Percentiles rank a stretch among this genome's conserved stretches.
Evolutionary conservation across 2,797 vertebrate genomes (phyloP).

Genomic region (Coccyzus lansbergi): DNA sequence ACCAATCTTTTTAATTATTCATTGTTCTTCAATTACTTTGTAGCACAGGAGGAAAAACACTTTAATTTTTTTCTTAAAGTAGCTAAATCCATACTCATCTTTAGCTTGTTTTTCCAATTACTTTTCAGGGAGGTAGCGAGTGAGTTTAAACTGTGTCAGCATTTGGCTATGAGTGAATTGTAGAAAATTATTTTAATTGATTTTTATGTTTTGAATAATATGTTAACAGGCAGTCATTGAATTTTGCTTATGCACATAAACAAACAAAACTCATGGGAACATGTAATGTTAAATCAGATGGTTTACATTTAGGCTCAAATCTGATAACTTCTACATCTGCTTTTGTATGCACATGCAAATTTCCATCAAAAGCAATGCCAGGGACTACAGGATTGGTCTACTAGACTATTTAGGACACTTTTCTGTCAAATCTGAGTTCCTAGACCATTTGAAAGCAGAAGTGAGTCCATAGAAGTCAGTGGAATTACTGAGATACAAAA

Average conservation of each 20-base stretch:
- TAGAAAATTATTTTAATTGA: slow-evolving; percentile 48
- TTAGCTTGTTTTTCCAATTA: neutral
- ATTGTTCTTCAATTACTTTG: slow-evolving; percentile 35
- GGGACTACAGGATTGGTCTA: neutral
- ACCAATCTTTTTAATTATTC: slow-evolving; percentile 46
- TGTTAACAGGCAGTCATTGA: slow-evolving; percentile 17
- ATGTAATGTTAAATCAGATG: slow-evolving; percentile 26
- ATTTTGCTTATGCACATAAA: slow-evolving; percentile 22
- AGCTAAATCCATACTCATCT: slow-evolving; percentile 19
- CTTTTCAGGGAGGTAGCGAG: neutral
- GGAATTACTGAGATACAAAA: neutral
- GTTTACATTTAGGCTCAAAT: slow-evolving; percentile 17
- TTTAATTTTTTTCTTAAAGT: neutral
- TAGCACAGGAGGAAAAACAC: neutral
- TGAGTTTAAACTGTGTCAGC: slow-evolving; percentile 39
- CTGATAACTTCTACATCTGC: neutral
- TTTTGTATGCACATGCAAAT: neutral
- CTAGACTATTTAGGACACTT: neutral
- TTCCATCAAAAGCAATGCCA: neutral
- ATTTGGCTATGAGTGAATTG: slow-evolving; percentile 24
- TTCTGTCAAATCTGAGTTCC: neutral
- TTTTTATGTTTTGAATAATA: slow-evolving; percentile 51
- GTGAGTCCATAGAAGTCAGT: neutral
- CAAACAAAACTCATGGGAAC: neutral
- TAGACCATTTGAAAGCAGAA: neutral